Evolutionary conservation across 53 echinoderm and acorn worm species (phyloP).

Genomic region (Crossaster papposus): DNA sequence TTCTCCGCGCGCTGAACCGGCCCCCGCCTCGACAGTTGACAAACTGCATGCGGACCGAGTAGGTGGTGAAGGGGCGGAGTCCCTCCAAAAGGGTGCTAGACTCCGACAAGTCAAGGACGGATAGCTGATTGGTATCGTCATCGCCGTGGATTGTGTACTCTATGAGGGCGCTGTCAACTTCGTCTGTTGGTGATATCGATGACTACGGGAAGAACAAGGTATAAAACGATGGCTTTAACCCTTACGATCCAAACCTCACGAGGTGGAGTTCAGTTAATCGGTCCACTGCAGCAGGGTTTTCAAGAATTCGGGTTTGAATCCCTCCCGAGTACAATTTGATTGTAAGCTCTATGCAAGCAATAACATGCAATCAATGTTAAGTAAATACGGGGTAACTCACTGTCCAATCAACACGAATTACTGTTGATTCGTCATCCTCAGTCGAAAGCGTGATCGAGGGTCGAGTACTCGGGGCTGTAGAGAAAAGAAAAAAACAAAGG

Average conservation of each 20-base stretch:
- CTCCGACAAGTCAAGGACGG: constrained; percentile 26
- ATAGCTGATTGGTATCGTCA: no score
- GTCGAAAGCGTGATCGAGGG: neutral
- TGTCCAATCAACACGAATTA: constrained; percentile 1
- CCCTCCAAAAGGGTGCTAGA: constrained; percentile 40
- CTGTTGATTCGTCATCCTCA: neutral
- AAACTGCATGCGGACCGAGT: constrained; percentile 64
- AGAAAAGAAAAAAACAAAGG: no score
- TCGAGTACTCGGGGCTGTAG: neutral
- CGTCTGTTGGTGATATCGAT: neutral
- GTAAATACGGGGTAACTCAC: constrained; percentile 5
- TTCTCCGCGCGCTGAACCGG: neutral
- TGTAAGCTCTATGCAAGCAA: no score
- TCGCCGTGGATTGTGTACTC: neutral
- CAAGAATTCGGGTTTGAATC: no score
- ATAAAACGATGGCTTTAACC: neutral
- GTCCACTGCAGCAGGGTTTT: no score
- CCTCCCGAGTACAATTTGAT: no score
- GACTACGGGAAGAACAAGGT: neutral
- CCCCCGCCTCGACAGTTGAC: constrained; percentile 73
- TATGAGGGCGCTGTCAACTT: constrained; percentile 26
- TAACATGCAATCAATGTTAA: no score
- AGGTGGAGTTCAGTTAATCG: no score
- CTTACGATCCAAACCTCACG: no score
- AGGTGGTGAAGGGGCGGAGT: constrained; percentile 53